These are phyloP conservation scores for Heterotilapia buettikoferi DNA, from an alignment of 2,113 vertebrate genomes.

Conservation along the genomic window DNA sequence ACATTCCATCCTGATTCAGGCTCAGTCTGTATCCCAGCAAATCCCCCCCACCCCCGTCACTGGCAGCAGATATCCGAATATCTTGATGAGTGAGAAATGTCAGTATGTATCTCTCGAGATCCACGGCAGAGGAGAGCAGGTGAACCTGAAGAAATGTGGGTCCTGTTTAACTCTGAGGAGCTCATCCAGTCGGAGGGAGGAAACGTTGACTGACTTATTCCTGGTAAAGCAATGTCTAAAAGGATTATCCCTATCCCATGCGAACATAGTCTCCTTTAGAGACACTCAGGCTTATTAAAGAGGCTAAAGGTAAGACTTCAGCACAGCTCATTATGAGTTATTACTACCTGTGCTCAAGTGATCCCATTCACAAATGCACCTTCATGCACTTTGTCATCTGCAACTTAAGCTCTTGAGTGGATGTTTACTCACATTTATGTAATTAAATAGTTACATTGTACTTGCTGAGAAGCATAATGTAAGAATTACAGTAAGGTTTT, in stretches of 20 bases:
- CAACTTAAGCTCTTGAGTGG: neutral
- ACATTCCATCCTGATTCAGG: conserved; percentile 28
- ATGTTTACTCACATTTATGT: neutral
- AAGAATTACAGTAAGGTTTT: neutral
- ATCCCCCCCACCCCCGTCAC: neutral
- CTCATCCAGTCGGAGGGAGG: conserved; percentile 21
- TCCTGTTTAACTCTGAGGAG: neutral
- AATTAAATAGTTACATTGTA: neutral
- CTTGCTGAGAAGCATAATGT: neutral
- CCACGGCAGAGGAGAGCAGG: neutral
- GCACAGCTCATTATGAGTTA: neutral
- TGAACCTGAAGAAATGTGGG: neutral
- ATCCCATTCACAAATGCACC: conserved; percentile 37
- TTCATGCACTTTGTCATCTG: neutral
- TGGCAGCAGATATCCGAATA: neutral
- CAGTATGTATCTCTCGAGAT: neutral
- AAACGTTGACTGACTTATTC: conserved; percentile 37
- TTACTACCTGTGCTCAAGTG: neutral
- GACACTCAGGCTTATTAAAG: conserved; percentile 33
- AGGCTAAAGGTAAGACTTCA: conserved; percentile 1
- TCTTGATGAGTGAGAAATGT: neutral
- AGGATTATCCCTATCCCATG: conserved; percentile 58
- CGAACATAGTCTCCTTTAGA: neutral
- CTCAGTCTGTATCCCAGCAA: neutral
- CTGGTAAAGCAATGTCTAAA: conserved; percentile 29